These are phyloP conservation scores for Ylistrum balloti DNA, from an alignment of 1,140 invertebrate species.

Conservation along the genomic window DNA sequence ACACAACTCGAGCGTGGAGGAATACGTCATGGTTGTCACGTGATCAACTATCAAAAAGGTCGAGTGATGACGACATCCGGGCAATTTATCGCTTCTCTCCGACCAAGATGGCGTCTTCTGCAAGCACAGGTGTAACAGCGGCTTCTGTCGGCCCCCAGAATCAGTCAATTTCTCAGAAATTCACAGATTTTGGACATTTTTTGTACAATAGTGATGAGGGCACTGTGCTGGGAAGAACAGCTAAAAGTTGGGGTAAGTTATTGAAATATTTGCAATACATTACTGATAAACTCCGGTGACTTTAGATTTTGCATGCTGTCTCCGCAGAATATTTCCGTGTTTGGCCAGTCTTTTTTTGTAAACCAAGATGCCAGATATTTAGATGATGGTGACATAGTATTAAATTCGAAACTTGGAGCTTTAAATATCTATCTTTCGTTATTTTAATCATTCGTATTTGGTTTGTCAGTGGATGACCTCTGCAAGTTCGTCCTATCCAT, in stretches of 20 bases:
- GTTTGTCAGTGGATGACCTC: constrained; percentile 26
- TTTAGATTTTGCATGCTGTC: background rate
- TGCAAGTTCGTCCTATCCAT: constrained; percentile 25
- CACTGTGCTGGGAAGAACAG: constrained; percentile 51
- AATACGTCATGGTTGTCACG: constrained; percentile 47
- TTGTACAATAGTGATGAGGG: constrained; percentile 54
- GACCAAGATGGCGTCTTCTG: constrained; percentile 54
- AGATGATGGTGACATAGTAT: background rate
- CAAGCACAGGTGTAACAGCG: constrained; percentile 56
- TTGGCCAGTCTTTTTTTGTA: background rate
- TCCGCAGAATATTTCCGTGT: background rate
- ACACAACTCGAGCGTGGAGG: background rate
- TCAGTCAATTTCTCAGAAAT: constrained; percentile 46
- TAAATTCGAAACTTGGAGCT: background rate
- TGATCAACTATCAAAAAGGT: constrained; percentile 43
- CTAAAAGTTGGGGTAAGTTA: constrained; percentile 57
- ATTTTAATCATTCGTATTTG: background rate
- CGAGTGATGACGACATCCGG: constrained; percentile 50
- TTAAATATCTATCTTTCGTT: background rate
- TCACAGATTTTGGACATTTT: constrained; percentile 54
- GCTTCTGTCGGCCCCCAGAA: constrained; percentile 49
- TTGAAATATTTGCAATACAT: background rate
- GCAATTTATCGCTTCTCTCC: constrained; percentile 45
- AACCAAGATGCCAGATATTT: background rate
- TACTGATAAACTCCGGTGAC: background rate